Evolutionary conservation across 1,140 invertebrate species (phyloP), one percentile per base, ranked within the genome.

Genomic region (Drosophila malerkotliana): DNA sequence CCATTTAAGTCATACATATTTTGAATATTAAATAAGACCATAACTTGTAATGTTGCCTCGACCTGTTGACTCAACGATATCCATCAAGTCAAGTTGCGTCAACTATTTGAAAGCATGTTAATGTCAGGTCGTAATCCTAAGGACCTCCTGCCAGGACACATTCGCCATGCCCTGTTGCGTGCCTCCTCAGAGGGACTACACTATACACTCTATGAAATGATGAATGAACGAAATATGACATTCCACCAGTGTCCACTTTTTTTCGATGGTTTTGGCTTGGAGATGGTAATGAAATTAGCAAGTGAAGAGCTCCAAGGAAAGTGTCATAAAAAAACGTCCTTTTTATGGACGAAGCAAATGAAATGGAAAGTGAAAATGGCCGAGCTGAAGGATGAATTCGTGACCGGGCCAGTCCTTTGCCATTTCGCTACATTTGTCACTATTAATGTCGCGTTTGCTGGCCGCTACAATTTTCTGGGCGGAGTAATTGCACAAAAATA

Each of bases 31-130:
- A 5, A 28, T 28, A 28, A 5, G 1, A 28, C 18, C 18, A 18
- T 18, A 18, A 18, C 18, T 18, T 18, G 26, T 26, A 26, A 5
- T 10, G 34, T 8, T 37, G 34, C 7, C 34, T 37, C 34, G 53
- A 69, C 67, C 67, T 69, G 67, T 69, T 69, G 67, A 49, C 63
- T 39, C 63, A 68, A 48, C 48, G n/a, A 18, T n/a, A 30, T 63
- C 63, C 63, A 49, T 45, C 9, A 52, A 10, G 63, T 10, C 56
- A 47, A 28, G 61, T 48, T 64, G 60, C 51, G 47, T 68, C 49
- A 69, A 69, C 67, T 48, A 69, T 69, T 69, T 69, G 32, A 30
- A 48, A 37, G 63, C 63, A 69, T 69, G 63, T 69, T 69, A 69
- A 69, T 69, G 51, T 57, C 64, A 49, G 67, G 67, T 57, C 64